Base-by-base conservation (phyloP, 2,888 invertebrate genomes). In the Agrochola litura region DNA sequence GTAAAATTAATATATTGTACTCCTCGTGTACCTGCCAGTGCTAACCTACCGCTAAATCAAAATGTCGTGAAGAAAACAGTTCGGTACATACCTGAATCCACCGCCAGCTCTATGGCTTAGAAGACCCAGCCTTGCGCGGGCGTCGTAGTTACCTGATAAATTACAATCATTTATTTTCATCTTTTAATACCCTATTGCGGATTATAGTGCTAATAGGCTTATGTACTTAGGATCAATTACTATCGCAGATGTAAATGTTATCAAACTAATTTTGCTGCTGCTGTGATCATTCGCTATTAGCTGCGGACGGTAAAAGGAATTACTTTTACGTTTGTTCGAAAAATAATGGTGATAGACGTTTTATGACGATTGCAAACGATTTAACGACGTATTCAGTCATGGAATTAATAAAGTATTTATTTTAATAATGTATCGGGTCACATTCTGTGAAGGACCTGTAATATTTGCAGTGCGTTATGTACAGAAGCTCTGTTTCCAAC, bases 61-160 rank as follows among this genome's bases (percentile, higher is more conserved):
- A 30, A 30, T 60, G 0, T 6, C 25, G 60, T 60, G 30, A 54
- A 25, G 37, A 69, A 43, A 69, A 69, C 22, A 19, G 1, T 41
- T 30, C 16, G 58, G 19, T 66, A 79, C 75, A 54, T 87, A 93
- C 94, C 93, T 92, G 85, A 92, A 91, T 72, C 90, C 88, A 49
- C 94, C 94, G 5, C 90, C 91, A 70, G 94, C 93, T 6, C 58
- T 87, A 76, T 94, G 93, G 0, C 70, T 88, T 16, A 93, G 49
- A 43, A 92, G 1, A 0, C 88, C 89, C 8, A 94, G 16, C 75
- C 90, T 87, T 22, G 92, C 92, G n/a, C 82, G 74, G 43, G 92
- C 91, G 6, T 92, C 91, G 82, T 94, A 94, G 6, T 46, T 76
- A 63, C 94, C 94, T 94, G 86, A 58, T 86, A 86, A 76, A 64